Evolutionary conservation across 1,140 invertebrate species (phyloP), one percentile per base, ranked within the genome.

Genomic region (Phymorhynchus buccinoides): DNA sequence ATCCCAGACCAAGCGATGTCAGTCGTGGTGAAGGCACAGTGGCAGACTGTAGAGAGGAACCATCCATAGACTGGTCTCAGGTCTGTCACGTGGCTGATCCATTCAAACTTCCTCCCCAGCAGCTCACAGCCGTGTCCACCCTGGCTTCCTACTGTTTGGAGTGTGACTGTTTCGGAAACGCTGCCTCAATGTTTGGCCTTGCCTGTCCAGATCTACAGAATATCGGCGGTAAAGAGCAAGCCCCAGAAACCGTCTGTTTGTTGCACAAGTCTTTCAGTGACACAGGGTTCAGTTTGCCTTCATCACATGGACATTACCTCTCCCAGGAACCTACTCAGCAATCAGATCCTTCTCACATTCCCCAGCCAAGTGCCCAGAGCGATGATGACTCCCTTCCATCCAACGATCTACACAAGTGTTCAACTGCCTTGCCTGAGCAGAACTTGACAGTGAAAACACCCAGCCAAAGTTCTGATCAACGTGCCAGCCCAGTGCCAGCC

Each of bases 131-230:
- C 0, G 83, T 88, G 18, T 77, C 86, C 41, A 83, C 77, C 12
- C 73, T 88, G 27, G 78, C 81, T 30, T 71, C 80, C 27, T 75
- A 85, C 52, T 88, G 88, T 83, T 84, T 88, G 41, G 78, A 82
- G 77, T 68, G 75, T 84, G 86, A 79, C 32, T 84, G 82, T 39
- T 83, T 85, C 84, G 86, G 86, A 27, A 56, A 84, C 71, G 62
- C 85, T 37, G 71, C 37, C 32, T 32, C 82, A 7, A 66, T 84
- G 62, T 84, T 62, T 37, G 42, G 56, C 62, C 44, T 78, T 42
- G 16, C 18, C 35, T 0, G n/a, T 16, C 32, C 35, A 41, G 82
- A 80, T 27, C 79, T 66, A 16, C 27, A 73, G 32, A 71, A 35
- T 41, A 22, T 83, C 66, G 41, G n/a, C 16, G n/a, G 27, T 0